Conservation (phyloP, 1,140 invertebrate species). For the Pygmarrhopalites habei region DNA sequence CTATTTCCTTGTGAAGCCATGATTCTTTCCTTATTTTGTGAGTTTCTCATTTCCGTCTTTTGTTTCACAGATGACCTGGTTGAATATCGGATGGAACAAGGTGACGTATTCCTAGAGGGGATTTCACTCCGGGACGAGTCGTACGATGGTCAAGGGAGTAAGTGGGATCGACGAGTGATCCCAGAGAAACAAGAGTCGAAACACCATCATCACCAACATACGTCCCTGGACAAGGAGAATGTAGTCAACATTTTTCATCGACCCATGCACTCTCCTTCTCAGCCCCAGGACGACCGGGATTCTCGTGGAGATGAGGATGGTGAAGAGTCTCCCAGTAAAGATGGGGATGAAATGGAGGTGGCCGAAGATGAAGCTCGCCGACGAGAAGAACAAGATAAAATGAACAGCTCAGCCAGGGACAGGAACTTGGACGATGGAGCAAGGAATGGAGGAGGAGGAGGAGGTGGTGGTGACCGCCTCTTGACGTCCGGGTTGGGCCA, state of each 20-base stretch:
- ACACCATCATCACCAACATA: not conserved
- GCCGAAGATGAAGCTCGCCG: not conserved
- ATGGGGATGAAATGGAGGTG: not conserved
- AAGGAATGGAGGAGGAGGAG: not conserved
- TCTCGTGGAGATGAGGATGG: not conserved
- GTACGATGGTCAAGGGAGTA: conserved; percentile 59
- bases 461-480: not conserved
- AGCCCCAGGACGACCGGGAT: not conserved
- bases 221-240: conserved; percentile 10
- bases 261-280: not conserved
- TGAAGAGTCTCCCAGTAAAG: not conserved
- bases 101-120: conserved; percentile 49
- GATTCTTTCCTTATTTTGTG: too few species aligned
- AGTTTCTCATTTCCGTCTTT: too few species aligned
- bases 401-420: not conserved
- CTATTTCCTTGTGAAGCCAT: too few species aligned
- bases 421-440: not conserved
- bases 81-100: conserved; percentile 61
- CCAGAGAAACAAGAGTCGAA: not conserved
- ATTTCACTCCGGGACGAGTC: conserved; percentile 58
- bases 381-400: not conserved
- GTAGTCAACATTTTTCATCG: conserved; percentile 23
- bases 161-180: conserved; percentile 38
- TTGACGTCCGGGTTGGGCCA: conserved; percentile 33
- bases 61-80: conserved; percentile 55